phyloP scores from a whole-genome alignment of 2,797 vertebrate species.

The Pseudochromis fuscus region DNA sequence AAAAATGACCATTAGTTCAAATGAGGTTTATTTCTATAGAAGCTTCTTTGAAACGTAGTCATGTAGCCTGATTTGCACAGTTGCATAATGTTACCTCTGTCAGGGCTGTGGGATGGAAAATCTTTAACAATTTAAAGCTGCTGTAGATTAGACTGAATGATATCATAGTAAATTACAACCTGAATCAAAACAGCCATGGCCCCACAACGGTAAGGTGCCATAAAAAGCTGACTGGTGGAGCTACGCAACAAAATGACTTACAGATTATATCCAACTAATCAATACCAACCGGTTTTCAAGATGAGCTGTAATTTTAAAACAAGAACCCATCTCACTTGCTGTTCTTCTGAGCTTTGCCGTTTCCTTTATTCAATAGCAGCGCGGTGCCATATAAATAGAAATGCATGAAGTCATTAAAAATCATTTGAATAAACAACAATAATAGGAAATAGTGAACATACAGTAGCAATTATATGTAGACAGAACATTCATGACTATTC shows the following conservation, averaged over 20 bases:
- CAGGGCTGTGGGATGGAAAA: conserved; percentile 36
- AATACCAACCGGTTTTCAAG: neutral
- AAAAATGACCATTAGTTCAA: conserved; percentile 37
- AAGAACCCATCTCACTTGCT: conserved; percentile 1
- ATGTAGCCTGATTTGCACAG: conserved; percentile 71
- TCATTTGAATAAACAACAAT: conserved; percentile 45
- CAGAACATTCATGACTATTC: conserved; percentile 36
- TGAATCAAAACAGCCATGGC: conserved; percentile 48
- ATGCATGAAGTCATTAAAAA: conserved; percentile 61
- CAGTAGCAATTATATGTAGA: conserved; percentile 45
- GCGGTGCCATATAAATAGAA: conserved; percentile 60
- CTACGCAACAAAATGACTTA: neutral
- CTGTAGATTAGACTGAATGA: conserved; percentile 40
- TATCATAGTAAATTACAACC: conserved; percentile 29
- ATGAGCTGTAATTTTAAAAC: neutral
- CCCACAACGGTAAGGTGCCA: conserved; percentile 45
- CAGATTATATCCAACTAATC: neutral
- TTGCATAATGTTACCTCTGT: conserved; percentile 54
- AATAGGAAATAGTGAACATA: conserved; percentile 44
- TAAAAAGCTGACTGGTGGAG: conserved; percentile 36
- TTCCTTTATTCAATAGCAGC: conserved; percentile 39
- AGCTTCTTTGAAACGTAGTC: conserved; percentile 36
- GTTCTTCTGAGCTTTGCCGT: conserved; percentile 6
- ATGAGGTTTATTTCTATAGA: conserved; percentile 43
- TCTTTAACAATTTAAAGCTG: conserved; percentile 41